A percentile compares a stretch with the other conserved stretches of the same genome.
Evolutionary conservation across 2,797 vertebrate species (phyloP).

Genomic region (Epinephelus awoara): DNA sequence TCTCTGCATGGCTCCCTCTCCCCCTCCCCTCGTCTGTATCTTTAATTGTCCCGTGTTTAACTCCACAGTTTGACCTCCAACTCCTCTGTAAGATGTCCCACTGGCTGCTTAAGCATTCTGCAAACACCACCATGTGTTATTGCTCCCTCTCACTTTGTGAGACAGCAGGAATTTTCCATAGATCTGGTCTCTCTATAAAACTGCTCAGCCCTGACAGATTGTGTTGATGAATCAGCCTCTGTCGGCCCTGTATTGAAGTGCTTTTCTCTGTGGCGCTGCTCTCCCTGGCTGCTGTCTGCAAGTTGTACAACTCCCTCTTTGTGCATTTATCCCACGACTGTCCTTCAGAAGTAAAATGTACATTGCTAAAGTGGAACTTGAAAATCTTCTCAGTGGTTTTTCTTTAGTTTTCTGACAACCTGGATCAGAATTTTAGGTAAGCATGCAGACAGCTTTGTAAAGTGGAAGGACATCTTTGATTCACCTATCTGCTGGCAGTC

Average conservation of each 20-base stretch:
- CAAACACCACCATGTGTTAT: conserved; percentile 63
- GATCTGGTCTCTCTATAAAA: conserved; percentile 60
- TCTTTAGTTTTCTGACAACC: neutral
- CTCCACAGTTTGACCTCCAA: conserved; percentile 64
- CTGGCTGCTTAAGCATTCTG: conserved; percentile 61
- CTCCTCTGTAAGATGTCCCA: conserved; percentile 33
- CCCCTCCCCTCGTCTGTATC: neutral
- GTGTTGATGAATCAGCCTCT: conserved; percentile 62
- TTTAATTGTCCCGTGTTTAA: conserved; percentile 38
- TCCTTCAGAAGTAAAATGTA: conserved; percentile 20
- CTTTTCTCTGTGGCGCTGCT: conserved; percentile 24
- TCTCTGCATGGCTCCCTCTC: too few relatives aligned
- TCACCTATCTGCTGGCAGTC: neutral
- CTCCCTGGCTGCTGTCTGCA: conserved; percentile 22
- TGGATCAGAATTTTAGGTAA: neutral
- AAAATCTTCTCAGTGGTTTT: neutral
- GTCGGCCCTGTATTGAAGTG: conserved; percentile 32
- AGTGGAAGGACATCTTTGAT: neutral
- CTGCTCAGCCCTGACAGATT: conserved; percentile 58
- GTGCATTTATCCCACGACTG: conserved; percentile 19
- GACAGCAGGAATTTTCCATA: conserved; percentile 63
- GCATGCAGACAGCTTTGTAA: neutral
- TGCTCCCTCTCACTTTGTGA: conserved; percentile 40
- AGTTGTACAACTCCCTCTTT: conserved; percentile 8
- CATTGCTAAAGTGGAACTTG: conserved; percentile 1